Percentiles rank a stretch among this genome's conserved stretches.
Conservation (phyloP, 2,113 vertebrate species). For the Syngnathus typhle region DNA sequence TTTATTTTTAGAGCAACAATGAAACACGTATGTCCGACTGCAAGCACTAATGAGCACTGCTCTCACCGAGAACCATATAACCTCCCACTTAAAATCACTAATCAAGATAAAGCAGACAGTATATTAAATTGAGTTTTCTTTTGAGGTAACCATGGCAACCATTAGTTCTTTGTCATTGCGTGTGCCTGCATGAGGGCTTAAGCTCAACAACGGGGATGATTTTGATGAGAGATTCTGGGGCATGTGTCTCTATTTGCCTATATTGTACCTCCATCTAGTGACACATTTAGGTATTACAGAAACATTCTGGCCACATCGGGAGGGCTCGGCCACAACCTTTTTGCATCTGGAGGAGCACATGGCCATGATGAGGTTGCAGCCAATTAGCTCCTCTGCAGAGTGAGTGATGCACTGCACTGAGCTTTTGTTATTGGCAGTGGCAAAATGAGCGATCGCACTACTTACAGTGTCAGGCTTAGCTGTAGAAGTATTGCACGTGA, state of each 20-base stretch:
- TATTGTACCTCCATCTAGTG: slow-evolving; percentile 42
- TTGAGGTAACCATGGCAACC: neutral
- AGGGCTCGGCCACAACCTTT: no score
- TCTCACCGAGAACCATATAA: no score
- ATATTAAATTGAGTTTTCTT: neutral
- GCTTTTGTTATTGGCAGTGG: neutral
- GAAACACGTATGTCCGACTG: neutral
- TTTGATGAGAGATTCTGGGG: neutral
- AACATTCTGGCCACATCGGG: no score
- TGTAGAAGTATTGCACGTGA: neutral
- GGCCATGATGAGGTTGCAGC: no score
- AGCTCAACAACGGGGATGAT: neutral
- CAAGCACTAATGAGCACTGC: no score
- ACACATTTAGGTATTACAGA: slow-evolving; percentile 13
- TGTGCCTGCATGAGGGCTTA: neutral
- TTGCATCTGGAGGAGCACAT: neutral
- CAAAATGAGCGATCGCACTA: neutral
- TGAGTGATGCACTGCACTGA: neutral
- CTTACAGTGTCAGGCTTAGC: neutral
- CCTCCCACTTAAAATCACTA: no score
- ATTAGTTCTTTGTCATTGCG: neutral
- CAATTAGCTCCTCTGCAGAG: neutral
- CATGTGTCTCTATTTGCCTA: neutral
- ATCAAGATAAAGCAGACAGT: neutral
- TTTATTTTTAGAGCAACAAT: neutral